phyloP scores from a whole-genome alignment of 2,888 invertebrate species.

The Pegoplata infirma region DNA sequence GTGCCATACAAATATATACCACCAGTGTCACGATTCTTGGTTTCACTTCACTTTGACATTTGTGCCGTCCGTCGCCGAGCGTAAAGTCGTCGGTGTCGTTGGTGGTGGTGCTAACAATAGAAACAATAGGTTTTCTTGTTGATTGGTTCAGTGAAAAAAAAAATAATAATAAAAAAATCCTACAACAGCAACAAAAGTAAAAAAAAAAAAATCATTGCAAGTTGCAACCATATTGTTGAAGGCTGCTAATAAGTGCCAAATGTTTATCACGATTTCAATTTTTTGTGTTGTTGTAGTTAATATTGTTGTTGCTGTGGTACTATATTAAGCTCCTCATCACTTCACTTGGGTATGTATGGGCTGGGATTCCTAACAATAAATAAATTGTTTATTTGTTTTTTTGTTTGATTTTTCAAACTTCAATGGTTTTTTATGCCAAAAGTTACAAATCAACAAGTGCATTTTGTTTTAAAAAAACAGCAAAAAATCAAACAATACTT shows the following conservation, averaged over 20 bases:
- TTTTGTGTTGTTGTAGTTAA: conserved; percentile 1
- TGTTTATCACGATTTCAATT: conserved; percentile 69
- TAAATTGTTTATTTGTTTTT: conserved; percentile 51
- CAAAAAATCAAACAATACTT: conserved; percentile 8
- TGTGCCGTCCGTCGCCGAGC: conserved; percentile 51
- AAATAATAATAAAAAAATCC: neutral
- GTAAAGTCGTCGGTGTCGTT: conserved; percentile 48
- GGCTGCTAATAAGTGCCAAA: conserved; percentile 70
- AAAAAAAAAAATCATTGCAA: conserved; percentile 10
- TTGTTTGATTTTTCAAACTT: conserved; percentile 48
- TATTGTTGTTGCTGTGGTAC: conserved; percentile 12
- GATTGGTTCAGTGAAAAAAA: conserved; percentile 38
- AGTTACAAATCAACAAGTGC: conserved; percentile 34
- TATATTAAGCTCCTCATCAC: conserved; percentile 49
- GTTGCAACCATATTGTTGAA: conserved; percentile 52
- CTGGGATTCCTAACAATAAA: conserved; percentile 30
- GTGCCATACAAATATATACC: conserved; percentile 74
- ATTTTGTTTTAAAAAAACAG: neutral
- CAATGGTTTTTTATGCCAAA: conserved; percentile 40
- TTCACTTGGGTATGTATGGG: neutral
- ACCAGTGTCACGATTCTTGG: conserved; percentile 73
- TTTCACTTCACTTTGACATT: conserved; percentile 61
- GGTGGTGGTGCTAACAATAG: conserved; percentile 57
- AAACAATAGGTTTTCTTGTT: conserved; percentile 48
- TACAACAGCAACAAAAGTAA: neutral